These are phyloP conservation scores for Watsonalla binaria DNA, from an alignment of 2,888 invertebrate species.

Conservation along the genomic window DNA sequence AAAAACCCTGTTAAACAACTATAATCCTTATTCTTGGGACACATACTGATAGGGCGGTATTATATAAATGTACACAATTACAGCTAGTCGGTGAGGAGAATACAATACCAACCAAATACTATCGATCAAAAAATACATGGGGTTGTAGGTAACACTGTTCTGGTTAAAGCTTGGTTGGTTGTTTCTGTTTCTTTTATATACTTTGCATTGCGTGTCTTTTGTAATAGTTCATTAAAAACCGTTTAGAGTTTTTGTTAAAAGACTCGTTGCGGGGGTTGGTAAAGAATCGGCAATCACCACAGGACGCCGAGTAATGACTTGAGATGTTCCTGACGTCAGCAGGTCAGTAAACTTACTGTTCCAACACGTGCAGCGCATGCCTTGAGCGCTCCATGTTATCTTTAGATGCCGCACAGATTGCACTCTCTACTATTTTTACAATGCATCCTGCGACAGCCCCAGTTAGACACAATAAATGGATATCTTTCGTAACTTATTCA, in stretches of 20 bases:
- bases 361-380: constrained; percentile 37
- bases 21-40: background rate
- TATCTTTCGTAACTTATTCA: constrained; percentile 8
- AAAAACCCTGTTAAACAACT: background rate
- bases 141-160: too few species aligned
- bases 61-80: background rate
- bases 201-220: constrained; percentile 19
- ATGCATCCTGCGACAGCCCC: constrained; percentile 24
- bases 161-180: too few species aligned
- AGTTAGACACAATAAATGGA: background rate
- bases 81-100: too few species aligned
- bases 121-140: too few species aligned
- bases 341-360: constrained; percentile 50
- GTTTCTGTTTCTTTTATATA: constrained; percentile 9
- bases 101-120: too few species aligned
- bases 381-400: constrained; percentile 27
- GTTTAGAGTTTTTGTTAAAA: constrained; percentile 39
- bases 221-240: constrained; percentile 38
- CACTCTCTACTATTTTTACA: constrained; percentile 32
- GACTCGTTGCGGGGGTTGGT: constrained; percentile 24
- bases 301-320: constrained; percentile 54
- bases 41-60: background rate
- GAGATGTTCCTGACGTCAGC: constrained; percentile 35
- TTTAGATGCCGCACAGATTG: constrained; percentile 39
- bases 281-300: constrained; percentile 39